Evolutionary conservation across 2,113 vertebrate genomes (phyloP).

Genomic region (Lampris megalopsis): DNA sequence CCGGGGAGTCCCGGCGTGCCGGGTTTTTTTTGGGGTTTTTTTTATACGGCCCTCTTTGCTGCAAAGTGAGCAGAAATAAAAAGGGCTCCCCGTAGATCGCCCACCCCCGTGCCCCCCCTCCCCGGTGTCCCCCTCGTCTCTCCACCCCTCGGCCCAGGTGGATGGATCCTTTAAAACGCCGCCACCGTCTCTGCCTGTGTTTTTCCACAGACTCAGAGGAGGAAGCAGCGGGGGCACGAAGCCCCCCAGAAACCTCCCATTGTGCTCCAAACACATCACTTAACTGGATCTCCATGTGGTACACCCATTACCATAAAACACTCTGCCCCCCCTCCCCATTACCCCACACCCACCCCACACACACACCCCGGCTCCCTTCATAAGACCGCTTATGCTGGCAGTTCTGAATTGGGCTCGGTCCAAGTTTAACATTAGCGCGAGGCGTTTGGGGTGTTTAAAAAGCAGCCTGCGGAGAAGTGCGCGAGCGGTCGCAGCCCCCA

Average conservation of each 20-base stretch:
- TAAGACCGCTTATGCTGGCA: slow-evolving; percentile 69
- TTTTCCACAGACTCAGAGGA: slow-evolving; percentile 28
- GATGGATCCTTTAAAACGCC: slow-evolving; percentile 45
- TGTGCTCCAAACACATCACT: slow-evolving; percentile 61
- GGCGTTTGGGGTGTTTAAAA: slow-evolving; percentile 50
- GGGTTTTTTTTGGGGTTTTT: too few species aligned
- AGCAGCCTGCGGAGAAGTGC: slow-evolving; percentile 52
- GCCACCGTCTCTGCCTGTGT: slow-evolving; percentile 1
- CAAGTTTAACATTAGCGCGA: slow-evolving; percentile 74
- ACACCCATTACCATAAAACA: slow-evolving; percentile 78
- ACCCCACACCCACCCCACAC: slow-evolving; percentile 6
- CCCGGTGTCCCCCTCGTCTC: slow-evolving; percentile 4
- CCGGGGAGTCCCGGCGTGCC: slow-evolving; percentile 35
- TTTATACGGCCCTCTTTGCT: slow-evolving; percentile 51
- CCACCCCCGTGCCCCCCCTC: background rate
- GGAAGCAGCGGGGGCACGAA: slow-evolving; percentile 24
- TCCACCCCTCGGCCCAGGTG: slow-evolving; percentile 38
- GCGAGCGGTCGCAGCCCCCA: slow-evolving; percentile 46
- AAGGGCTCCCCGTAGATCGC: slow-evolving; percentile 46
- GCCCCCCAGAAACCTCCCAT: slow-evolving; percentile 29
- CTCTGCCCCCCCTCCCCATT: slow-evolving; percentile 42
- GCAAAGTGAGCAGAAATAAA: slow-evolving; percentile 73
- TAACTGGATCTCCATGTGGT: slow-evolving; percentile 74
- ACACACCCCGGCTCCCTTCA: slow-evolving; percentile 17
- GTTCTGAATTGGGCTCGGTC: slow-evolving; percentile 69